These are phyloP conservation scores for Murina feae DNA, from an alignment of 2,113 vertebrate species.

Conservation along the genomic window DNA sequence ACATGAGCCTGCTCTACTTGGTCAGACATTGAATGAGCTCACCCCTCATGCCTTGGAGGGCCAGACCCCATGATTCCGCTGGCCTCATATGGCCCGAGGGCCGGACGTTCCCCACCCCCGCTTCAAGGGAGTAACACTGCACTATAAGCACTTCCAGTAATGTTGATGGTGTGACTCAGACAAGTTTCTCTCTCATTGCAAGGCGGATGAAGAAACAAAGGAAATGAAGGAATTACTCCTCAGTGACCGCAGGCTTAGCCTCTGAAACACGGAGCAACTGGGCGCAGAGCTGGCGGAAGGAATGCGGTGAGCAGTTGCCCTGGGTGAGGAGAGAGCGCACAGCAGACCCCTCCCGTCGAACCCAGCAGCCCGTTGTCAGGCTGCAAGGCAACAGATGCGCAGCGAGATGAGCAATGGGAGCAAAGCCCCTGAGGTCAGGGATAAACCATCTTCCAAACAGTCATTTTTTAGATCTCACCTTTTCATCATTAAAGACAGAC, in stretches of 20 bases:
- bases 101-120: no score
- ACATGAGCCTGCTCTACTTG: no score
- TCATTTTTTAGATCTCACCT: background rate
- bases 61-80: no score
- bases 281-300: background rate
- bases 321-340: background rate
- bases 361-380: background rate
- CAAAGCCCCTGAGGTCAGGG: background rate
- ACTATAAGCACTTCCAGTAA: background rate
- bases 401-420: background rate
- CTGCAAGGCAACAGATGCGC: background rate
- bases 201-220: background rate
- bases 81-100: no score
- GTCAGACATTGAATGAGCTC: no score
- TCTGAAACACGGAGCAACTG: background rate
- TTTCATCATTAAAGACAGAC: background rate
- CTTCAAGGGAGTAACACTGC: background rate
- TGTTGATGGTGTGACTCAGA: rapidly evolving
- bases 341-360: background rate
- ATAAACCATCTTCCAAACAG: background rate
- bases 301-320: background rate
- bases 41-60: no score
- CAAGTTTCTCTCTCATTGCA: background rate
- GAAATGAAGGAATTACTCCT: background rate
- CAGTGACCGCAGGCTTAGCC: background rate